Base-by-base conservation (phyloP, 2,113 vertebrate genomes). In the Collichthys lucidus region DNA sequence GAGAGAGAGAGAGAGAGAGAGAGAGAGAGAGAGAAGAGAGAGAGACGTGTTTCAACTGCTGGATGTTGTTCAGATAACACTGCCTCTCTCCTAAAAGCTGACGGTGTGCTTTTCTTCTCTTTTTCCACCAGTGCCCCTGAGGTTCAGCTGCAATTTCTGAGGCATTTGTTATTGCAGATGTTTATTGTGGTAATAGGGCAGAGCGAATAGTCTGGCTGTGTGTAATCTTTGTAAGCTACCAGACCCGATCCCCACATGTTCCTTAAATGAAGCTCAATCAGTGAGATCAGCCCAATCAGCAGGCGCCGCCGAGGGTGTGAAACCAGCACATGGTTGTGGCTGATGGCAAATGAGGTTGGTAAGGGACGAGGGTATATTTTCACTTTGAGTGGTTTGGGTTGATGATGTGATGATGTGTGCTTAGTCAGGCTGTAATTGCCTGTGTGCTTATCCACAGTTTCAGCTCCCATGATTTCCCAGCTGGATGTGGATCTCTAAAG, bases 381-480 rank as follows among this genome's bases (percentile, higher is more conserved):
- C 67, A 77, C 66, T 80, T 56, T n/a, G 69, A 80, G 88, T 70
- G 72, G 57, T 77, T 83, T 75, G 59, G 75, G 77, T 42, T 82
- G 57, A 82, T 85, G 74, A 56, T 84, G 68, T 80, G 72, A 83
- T 84, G 70, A 83, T 84, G 70, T 56, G 68, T 57, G 66, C 82
- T 88, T 59, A 86, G 84, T 86, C 66, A 59, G 75, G 35, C 73
- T 83, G 76, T 79, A 86, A 86, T 87, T 89, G 76, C 69, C 44
- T 62, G 22, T 72, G 66, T 77, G 75, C 62, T 74, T 84, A 52
- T 80, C 35, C 79, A 70, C 53, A 53, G 44, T 86, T 80, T 61
- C 60, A n/a, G 73, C 46, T 59, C 68, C 55, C 55, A 17, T 84
- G 78, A 91, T 92, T 88, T 91, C 82, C 80, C 86, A 82, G 77